Evolutionary conservation across 2,113 vertebrate genomes (phyloP).

Genomic region (Octodon degus): DNA sequence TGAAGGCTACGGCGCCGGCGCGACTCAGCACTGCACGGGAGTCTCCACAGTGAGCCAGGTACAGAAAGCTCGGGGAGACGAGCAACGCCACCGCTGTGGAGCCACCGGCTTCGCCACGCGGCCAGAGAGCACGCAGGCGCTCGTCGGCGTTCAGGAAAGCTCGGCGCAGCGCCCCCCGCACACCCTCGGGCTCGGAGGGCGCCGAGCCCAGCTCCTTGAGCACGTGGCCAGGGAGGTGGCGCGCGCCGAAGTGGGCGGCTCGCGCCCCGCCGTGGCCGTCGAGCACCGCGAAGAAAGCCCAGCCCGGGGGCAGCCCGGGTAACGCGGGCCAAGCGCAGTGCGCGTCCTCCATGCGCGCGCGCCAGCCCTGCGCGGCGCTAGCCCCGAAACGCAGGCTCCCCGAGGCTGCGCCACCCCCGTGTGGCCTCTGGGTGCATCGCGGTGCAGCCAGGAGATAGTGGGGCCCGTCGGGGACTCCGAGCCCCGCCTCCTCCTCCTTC

Average conservation of each 20-base stretch:
- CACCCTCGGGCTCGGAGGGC: constrained; percentile 73
- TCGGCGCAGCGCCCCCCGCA: constrained; percentile 81
- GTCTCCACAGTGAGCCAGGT: constrained; percentile 88
- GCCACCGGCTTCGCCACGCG: constrained; percentile 87
- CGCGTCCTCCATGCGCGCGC: constrained; percentile 88
- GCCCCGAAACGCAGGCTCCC: constrained; percentile 84
- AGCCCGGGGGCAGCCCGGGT: constrained; percentile 74
- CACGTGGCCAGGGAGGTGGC: constrained; percentile 84
- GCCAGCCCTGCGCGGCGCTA: constrained; percentile 87
- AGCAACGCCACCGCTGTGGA: constrained; percentile 87
- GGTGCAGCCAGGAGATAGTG: constrained; percentile 84
- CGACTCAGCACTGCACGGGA: constrained; percentile 86
- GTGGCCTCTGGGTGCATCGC: constrained; percentile 84
- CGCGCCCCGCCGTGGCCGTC: constrained; percentile 89
- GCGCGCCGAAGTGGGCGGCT: constrained; percentile 86
- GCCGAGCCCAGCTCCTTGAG: constrained; percentile 79
- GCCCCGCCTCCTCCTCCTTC: neutral
- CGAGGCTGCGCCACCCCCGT: constrained; percentile 82
- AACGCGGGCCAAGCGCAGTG: constrained; percentile 86
- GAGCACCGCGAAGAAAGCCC: constrained; percentile 89
- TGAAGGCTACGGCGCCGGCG: constrained; percentile 86
- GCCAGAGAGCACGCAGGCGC: constrained; percentile 86
- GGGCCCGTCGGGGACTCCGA: neutral
- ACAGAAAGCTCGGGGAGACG: constrained; percentile 87
- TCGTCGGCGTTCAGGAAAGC: constrained; percentile 87